Base-by-base conservation (phyloP, 2,113 vertebrate genomes). In the Prinia subflava region DNA sequence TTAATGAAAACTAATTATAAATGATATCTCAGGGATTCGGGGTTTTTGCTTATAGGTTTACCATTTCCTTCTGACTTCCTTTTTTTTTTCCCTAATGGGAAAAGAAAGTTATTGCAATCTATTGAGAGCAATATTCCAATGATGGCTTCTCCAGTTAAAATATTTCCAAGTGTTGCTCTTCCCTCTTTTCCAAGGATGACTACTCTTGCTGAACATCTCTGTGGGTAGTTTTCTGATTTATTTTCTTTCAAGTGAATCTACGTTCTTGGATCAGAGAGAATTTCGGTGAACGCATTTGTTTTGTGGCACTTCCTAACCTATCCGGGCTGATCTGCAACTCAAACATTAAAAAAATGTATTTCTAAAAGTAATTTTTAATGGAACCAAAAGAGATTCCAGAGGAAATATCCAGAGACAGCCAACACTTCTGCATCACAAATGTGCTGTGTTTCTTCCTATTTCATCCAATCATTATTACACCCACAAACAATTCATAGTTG, bases 351-450 rank as follows among this genome's bases (percentile, higher is more conserved):
- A 71, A 91, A 74, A 91, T 7, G 33, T 18, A 73, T 60, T 88
- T 78, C 55, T 65, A 63, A 42, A 86, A 82, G 65, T 75, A 35
- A 13, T 77, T 80, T 82, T 86, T 90, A 90, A 75, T 41, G 59
- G 42, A 62, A 85, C 13, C 79, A 83, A 80, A 92, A 90, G 56
- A 52, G 63, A 81, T 94, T 96, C 94, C 78, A 87, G 86, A 95
- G 79, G 80, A 82, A 92, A 76, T 67, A 94, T 57, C 87, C 62
- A 82, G 70, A 62, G 65, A 75, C 14, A 90, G 59, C 30, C 42
- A 39, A 75, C 10, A 10, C 11, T 85, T 84, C n/a, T 62, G 60
- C 50, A 92, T n/a, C 62, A 23, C 7, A 47, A 96, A 62, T 28
- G 31, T 23, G 42, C 73, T 39, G 24, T 65, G n/a, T 31, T 92